These are phyloP conservation scores for Thaumatotibia leucotreta DNA, from an alignment of 1,140 invertebrate genomes.

Conservation along the genomic window DNA sequence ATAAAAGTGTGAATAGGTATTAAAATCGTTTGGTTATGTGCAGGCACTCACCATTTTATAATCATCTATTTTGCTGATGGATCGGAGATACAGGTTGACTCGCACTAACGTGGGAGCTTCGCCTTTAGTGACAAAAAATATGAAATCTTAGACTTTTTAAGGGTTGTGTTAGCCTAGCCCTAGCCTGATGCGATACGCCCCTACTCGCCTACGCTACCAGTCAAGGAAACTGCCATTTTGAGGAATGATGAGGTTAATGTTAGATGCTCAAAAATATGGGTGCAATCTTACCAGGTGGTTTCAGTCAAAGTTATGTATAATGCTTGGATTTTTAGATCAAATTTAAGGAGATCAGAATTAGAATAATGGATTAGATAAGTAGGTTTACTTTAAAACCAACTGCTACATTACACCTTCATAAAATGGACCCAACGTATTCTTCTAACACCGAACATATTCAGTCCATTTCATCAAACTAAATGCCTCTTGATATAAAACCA, in stretches of 20 bases:
- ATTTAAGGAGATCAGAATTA: background rate
- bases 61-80: conserved; percentile 99
- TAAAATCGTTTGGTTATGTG: conserved; percentile 44
- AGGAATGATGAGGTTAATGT: conserved; percentile 48
- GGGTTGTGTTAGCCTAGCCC: background rate
- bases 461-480: conserved; percentile 40
- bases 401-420: conserved; percentile 13
- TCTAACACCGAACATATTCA: conserved; percentile 4
- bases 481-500: conserved; percentile 34
- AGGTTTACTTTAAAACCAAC: background rate
- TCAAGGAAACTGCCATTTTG: background rate
- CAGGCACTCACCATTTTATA: conserved; percentile 96
- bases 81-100: conserved; percentile 96
- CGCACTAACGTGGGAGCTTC: conserved; percentile 87
- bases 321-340: background rate
- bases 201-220: background rate
- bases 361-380: background rate
- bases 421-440: conserved; percentile 15
- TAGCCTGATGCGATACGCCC: background rate
- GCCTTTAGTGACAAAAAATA: conserved; percentile 73
- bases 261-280: conserved; percentile 32
- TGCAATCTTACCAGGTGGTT: conserved; percentile 12
- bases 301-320: conserved; percentile 3
- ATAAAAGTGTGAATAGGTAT: conserved; percentile 61
- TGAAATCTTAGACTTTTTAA: conserved; percentile 4